Evolutionary conservation across 2,797 vertebrate species (phyloP), one percentile per base, ranked within the genome.

Genomic region (Notolabrus celidotus): DNA sequence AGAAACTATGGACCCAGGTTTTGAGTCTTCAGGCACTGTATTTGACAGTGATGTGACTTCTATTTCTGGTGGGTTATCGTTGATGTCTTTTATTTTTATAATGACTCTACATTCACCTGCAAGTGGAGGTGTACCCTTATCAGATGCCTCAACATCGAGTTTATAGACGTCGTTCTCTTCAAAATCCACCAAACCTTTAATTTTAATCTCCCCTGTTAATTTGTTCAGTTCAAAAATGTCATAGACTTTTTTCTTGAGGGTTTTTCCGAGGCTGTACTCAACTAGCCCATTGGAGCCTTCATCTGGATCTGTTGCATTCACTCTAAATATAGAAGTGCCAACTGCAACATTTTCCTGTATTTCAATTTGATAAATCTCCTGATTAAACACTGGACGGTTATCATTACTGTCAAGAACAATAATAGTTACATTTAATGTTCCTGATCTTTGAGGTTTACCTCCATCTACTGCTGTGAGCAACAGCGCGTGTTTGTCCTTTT

Each of bases 261-360:
- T 80, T 77, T 81, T 88, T 0, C 82, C 72, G 0, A 93, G 61
- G 0, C 46, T 53, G 67, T 92, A 94, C 3, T 83, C 46, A 19
- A 92, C 58, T 17, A 88, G 80, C 0, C 86, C 84, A 17, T 92
- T 93, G 0, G 10, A 22, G 0, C 90, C 91, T 23, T 91, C 84
- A 17, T 94, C 93, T 39, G 80, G 55, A 59, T 94, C 93, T 7
- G 38, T 70, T 0, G 92, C 90, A 3, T 61, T 81, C 0, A 93
- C 34, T 41, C 2, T 73, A 2, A 77, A 6, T 1, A 87, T 23
- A 6, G 7, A 3, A 0, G 42, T 56, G 1, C 60, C 83, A 1
- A 59, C 0, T 1, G 19, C 10, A 0, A 36, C 1, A 9, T 87
- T 84, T 77, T 88, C 87, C 14, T 23, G 19, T 5, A 88, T 71